Percentiles rank a stretch among this genome's conserved stretches.
Evolutionary conservation across 2,113 vertebrate species (phyloP).

Genomic region (Xiphophorus hellerii): DNA sequence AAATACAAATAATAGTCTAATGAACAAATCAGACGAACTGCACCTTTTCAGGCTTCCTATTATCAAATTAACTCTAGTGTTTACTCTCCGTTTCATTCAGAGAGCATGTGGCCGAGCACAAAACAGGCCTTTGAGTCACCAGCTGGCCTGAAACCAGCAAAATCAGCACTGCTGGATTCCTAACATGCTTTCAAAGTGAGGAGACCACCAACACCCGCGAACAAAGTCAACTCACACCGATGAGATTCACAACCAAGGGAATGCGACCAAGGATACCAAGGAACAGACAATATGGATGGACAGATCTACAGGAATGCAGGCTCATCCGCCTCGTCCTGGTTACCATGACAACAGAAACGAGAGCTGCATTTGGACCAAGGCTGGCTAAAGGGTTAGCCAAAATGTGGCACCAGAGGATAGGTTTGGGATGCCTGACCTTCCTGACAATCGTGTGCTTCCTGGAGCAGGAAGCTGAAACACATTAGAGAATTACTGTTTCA

Average conservation of each 20-base stretch:
- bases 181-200: conserved; percentile 14
- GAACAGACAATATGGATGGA: neutral
- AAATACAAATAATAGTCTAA: neutral
- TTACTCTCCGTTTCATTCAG: conserved; percentile 10
- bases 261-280: too few species aligned
- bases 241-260: too few species aligned
- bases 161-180: conserved; percentile 40
- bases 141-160: conserved; percentile 7
- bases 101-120: conserved; percentile 33
- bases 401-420: neutral
- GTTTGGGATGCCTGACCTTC: too few species aligned
- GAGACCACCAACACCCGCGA: neutral
- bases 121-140: conserved; percentile 36
- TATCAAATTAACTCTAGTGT: conserved; percentile 9
- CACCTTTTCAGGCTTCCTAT: neutral
- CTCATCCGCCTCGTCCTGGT: conserved; percentile 8
- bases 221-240: neutral
- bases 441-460: too few species aligned
- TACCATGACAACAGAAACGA: conserved; percentile 56
- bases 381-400: neutral
- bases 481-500: too few species aligned
- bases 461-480: too few species aligned
- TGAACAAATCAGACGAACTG: too few species aligned
- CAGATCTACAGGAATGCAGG: conserved; percentile 2
- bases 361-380: neutral